These are phyloP conservation scores for Corynorhinus townsendii DNA, from an alignment of 2,113 vertebrate species.

Conservation along the genomic window DNA sequence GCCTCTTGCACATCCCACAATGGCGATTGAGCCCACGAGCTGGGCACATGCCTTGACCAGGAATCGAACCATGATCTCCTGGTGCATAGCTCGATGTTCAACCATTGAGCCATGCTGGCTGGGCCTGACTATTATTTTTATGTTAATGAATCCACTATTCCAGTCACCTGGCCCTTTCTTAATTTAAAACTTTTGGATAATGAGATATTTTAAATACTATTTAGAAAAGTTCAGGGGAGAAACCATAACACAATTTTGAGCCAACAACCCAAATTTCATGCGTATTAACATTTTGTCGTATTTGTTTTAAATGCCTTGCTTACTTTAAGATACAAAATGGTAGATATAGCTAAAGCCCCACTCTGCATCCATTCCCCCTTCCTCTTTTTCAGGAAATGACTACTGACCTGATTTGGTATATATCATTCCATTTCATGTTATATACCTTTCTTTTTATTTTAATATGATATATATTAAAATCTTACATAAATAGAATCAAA, in stretches of 20 bases:
- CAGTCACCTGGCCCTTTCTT: neutral
- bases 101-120: too few relatives aligned
- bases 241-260: neutral
- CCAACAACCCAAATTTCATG: neutral
- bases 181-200: neutral
- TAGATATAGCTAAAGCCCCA: neutral
- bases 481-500: neutral
- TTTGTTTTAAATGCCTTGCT: neutral
- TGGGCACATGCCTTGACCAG: too few relatives aligned
- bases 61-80: too few relatives aligned
- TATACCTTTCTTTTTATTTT: neutral
- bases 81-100: too few relatives aligned
- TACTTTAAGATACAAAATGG: conserved; percentile 15
- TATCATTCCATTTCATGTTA: conserved; percentile 9
- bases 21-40: too few relatives aligned
- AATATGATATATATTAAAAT: neutral
- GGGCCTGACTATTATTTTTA: neutral
- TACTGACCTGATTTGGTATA: neutral
- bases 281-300: neutral
- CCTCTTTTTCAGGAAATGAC: neutral
- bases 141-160: neutral
- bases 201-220: conserved; percentile 16
- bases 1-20: too few relatives aligned
- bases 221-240: conserved; percentile 7
- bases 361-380: neutral